These are phyloP conservation scores for Bombus pyrosoma DNA, from an alignment of 1,140 invertebrate genomes.

Conservation along the genomic window DNA sequence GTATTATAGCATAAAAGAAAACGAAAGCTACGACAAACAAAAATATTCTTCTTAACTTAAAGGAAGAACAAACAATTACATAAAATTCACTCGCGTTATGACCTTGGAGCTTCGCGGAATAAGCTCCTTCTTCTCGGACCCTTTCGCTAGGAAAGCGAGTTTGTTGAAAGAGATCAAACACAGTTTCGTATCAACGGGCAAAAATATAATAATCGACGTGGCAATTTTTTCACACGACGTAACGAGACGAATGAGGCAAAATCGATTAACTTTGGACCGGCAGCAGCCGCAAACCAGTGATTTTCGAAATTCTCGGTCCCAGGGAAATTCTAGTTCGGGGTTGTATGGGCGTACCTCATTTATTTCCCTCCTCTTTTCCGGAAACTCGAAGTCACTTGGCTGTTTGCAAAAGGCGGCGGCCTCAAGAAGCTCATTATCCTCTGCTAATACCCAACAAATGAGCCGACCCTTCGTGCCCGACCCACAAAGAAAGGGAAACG, in stretches of 20 bases:
- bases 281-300: slow-evolving; percentile 37
- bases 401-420: slow-evolving; percentile 66
- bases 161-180: too few species aligned
- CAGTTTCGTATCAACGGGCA: too few species aligned
- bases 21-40: too few species aligned
- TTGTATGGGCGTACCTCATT: slow-evolving; percentile 65
- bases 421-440: slow-evolving; percentile 75
- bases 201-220: neutral
- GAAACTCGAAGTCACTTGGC: slow-evolving; percentile 52
- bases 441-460: slow-evolving; percentile 75
- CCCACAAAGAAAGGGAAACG: slow-evolving; percentile 29
- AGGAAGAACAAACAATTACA: too few species aligned
- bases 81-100: too few species aligned
- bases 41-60: too few species aligned
- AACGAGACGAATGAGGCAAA: neutral
- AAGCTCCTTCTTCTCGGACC: too few species aligned
- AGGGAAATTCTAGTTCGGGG: neutral
- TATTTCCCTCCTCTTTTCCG: slow-evolving; percentile 56
- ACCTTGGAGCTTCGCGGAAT: too few species aligned
- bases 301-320: slow-evolving; percentile 14
- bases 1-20: too few species aligned
- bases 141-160: too few species aligned
- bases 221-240: neutral
- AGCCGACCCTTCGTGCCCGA: slow-evolving; percentile 55
- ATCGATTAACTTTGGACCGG: slow-evolving; percentile 15